A percentile compares a stretch with the other conserved stretches of the same genome.
Conservation (phyloP, 2,888 invertebrate genomes). For the Sympetrum striolatum region DNA sequence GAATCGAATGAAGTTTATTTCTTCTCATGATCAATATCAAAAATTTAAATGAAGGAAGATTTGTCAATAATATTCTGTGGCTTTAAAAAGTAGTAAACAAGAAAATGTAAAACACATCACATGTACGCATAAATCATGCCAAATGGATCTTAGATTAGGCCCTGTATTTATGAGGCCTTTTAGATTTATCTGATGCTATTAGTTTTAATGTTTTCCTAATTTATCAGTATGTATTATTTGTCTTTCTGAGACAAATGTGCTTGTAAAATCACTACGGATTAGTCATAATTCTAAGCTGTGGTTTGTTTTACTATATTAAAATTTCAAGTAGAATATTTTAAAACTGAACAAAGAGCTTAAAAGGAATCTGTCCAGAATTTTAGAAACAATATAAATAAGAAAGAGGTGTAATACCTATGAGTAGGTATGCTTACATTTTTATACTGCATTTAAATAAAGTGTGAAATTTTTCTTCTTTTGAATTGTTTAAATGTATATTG, state of each 20-base stretch:
- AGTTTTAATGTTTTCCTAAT: too few relatives aligned
- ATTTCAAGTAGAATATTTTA: neutral
- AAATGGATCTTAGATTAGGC: too few relatives aligned
- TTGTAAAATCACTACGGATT: neutral
- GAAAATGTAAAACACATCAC: too few relatives aligned
- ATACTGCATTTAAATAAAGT: neutral
- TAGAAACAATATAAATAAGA: neutral
- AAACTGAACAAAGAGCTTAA: neutral
- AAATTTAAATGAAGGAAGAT: too few relatives aligned
- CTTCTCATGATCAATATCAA: too few relatives aligned
- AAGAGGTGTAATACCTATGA: neutral
- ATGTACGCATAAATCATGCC: too few relatives aligned
- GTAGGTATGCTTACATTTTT: neutral
- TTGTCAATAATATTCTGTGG: too few relatives aligned
- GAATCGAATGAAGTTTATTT: neutral
- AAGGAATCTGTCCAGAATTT: neutral
- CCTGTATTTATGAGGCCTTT: too few relatives aligned
- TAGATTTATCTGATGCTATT: too few relatives aligned
- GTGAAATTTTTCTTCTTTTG: neutral
- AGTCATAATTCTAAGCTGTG: neutral
- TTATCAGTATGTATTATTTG: too few relatives aligned
- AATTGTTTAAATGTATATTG: conserved; percentile 15
- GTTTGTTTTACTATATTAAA: neutral
- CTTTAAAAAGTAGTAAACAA: too few relatives aligned
- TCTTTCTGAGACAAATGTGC: too few relatives aligned